Conservation (phyloP, 2,797 vertebrate species). For the Dendrocincla fuliginosa region DNA sequence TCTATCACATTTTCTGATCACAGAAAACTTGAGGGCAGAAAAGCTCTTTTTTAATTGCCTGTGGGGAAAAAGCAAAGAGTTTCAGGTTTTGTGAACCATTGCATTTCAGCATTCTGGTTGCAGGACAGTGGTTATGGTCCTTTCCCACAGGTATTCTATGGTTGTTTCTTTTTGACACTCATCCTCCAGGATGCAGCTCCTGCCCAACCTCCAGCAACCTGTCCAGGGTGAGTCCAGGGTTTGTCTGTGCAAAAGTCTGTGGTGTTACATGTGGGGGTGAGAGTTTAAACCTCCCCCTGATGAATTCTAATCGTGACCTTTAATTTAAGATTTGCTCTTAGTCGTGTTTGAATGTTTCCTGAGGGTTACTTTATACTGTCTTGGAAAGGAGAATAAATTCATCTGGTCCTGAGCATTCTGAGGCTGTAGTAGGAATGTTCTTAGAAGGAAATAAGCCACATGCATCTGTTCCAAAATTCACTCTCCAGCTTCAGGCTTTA, state of each 20-base stretch:
- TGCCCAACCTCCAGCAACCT: background rate
- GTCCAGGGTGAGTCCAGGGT: background rate
- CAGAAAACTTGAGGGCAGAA: background rate
- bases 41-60: background rate
- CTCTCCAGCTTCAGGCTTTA: background rate
- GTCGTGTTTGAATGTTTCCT: background rate
- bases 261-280: background rate
- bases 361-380: background rate
- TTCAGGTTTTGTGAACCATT: background rate
- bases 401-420: background rate
- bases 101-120: background rate
- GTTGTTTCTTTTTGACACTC: background rate
- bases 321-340: background rate
- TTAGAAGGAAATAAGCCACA: background rate
- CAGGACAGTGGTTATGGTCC: background rate
- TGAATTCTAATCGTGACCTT: background rate
- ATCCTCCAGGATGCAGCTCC: background rate
- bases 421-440: background rate
- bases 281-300: background rate
- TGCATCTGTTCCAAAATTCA: background rate
- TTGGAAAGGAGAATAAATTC: background rate
- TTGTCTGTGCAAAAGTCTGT: background rate
- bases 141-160: background rate
- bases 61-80: rapidly evolving
- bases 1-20: background rate